A percentile compares a stretch with the other conserved stretches of the same genome.
phyloP scores from a whole-genome alignment of 2,888 invertebrate genomes.

The Acanthopleura granulata region DNA sequence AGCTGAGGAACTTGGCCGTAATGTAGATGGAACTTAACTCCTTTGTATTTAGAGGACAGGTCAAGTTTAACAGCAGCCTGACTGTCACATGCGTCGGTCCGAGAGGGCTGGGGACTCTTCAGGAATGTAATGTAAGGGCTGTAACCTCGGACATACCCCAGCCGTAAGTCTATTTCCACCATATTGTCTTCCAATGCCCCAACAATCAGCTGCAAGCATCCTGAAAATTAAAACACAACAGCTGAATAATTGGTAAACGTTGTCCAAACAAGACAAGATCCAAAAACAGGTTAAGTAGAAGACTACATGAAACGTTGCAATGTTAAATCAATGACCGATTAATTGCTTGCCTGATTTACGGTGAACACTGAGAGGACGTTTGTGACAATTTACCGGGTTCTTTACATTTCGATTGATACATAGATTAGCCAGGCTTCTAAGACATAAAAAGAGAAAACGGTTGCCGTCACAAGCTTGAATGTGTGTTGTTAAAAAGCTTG shows the following conservation, averaged over 20 bases:
- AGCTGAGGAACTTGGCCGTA: constrained; percentile 59
- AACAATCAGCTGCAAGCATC: constrained; percentile 20
- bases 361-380: too few relatives aligned
- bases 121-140: constrained; percentile 60
- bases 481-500: too few relatives aligned
- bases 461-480: too few relatives aligned
- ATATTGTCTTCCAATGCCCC: constrained; percentile 36
- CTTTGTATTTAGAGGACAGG: constrained; percentile 57
- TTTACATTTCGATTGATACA: too few relatives aligned
- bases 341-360: too few relatives aligned
- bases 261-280: not conserved
- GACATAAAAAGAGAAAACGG: too few relatives aligned
- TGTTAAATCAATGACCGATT: not conserved
- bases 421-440: too few relatives aligned
- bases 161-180: constrained; percentile 57
- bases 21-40: constrained; percentile 47
- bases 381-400: too few relatives aligned
- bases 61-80: constrained; percentile 63
- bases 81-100: constrained; percentile 43
- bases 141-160: constrained; percentile 62
- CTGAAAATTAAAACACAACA: constrained; percentile 6
- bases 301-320: too few relatives aligned
- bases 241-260: not conserved
- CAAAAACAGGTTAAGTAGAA: too few relatives aligned
- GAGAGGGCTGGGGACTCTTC: constrained; percentile 39